Evolutionary conservation across 2,888 invertebrate genomes (phyloP).

Genomic region (Chloroclystis v-ata): DNA sequence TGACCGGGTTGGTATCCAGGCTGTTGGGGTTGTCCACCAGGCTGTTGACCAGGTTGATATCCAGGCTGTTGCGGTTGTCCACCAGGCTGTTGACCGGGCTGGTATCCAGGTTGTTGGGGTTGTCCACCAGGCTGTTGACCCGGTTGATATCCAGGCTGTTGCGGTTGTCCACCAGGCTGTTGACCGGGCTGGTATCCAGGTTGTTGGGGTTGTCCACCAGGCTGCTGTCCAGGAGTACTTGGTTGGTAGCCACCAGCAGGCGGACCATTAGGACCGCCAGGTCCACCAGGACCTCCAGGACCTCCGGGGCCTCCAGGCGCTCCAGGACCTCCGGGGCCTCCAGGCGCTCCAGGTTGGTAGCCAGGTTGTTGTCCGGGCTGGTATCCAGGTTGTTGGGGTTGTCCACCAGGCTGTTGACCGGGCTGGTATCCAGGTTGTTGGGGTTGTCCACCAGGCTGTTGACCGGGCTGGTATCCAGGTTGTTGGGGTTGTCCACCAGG

Average conservation of each 20-base stretch:
- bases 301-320: conserved; percentile 29
- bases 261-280: conserved; percentile 21
- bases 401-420: conserved; percentile 14
- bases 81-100: conserved; percentile 3
- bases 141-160: conserved; percentile 41
- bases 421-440: not conserved
- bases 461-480: too few relatives aligned
- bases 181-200: conserved; percentile 15
- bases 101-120: conserved; percentile 18
- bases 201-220: conserved; percentile 5
- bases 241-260: too few relatives aligned
- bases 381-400: conserved; percentile 28
- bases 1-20: conserved; percentile 37
- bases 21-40: conserved; percentile 32
- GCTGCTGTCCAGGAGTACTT: conserved; percentile 23
- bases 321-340: conserved; percentile 23
- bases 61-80: not conserved
- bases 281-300: conserved; percentile 26
- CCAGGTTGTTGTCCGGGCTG: conserved; percentile 23
- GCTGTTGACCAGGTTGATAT: too few relatives aligned
- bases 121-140: conserved; percentile 6
- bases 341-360: conserved; percentile 11
- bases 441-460: not conserved
- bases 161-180: conserved; percentile 22
- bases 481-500: not conserved